These are phyloP conservation scores for Heloderma charlesbogerti DNA, from an alignment of 2,113 vertebrate species.

Conservation along the genomic window DNA sequence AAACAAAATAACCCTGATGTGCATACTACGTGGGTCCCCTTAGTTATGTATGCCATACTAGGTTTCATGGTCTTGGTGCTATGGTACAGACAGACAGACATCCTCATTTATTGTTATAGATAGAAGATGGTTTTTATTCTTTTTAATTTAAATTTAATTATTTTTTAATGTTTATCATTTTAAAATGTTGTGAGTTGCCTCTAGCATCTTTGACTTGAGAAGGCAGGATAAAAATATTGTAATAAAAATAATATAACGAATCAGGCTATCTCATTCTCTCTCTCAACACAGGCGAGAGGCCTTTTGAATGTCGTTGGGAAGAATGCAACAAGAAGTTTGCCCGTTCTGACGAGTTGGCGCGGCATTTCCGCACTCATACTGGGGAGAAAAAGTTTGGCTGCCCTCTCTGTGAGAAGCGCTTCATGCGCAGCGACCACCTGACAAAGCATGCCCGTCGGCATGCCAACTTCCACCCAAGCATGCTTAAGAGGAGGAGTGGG, in stretches of 20 bases:
- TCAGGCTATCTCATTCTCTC: not conserved
- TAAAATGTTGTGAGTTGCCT: not conserved
- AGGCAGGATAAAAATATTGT: not conserved
- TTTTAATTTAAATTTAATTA: not conserved
- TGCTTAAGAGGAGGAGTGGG: slow-evolving; percentile 89
- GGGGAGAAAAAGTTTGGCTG: slow-evolving; percentile 97
- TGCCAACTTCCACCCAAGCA: slow-evolving; percentile 92
- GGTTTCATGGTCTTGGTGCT: too few species aligned
- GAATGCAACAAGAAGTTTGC: slow-evolving; percentile 98
- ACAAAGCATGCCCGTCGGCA: slow-evolving; percentile 96
- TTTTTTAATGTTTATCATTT: not conserved
- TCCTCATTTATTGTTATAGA: too few species aligned
- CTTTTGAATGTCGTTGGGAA: slow-evolving; percentile 95
- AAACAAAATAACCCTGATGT: too few species aligned
- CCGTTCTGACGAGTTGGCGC: slow-evolving; percentile 95
- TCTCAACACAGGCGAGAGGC: slow-evolving; percentile 87
- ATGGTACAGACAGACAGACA: too few species aligned
- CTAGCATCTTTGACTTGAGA: not conserved
- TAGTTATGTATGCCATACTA: too few species aligned
- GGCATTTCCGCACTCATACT: slow-evolving; percentile 98
- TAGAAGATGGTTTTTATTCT: too few species aligned
- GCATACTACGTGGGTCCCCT: too few species aligned
- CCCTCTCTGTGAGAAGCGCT: slow-evolving; percentile 96
- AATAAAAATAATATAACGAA: not conserved
- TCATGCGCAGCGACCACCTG: slow-evolving; percentile 98